A percentile compares a stretch with the other conserved stretches of the same genome.
Evolutionary conservation across 92 coral and sea anemone species (phyloP).

Genomic region (Bergia puertoricense): DNA sequence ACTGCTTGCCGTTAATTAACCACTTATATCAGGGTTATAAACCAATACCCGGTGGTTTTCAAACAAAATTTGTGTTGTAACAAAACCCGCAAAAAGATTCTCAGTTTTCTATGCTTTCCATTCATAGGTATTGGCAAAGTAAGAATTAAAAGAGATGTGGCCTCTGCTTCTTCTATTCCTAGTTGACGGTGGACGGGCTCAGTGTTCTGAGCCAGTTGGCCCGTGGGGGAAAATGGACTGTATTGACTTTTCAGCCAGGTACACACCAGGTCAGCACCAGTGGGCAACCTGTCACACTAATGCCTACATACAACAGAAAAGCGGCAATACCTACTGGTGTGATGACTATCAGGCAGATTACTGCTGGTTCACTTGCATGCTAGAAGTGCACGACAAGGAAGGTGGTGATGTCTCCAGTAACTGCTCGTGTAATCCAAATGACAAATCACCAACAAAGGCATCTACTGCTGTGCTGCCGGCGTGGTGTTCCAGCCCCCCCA

Average conservation of each 20-base stretch:
- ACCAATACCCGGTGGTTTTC: no score
- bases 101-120: no score
- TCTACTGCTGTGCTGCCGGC: conserved; percentile 17
- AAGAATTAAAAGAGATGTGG: neutral
- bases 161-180: neutral
- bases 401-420: conserved; percentile 46
- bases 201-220: conserved; percentile 61
- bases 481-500: conserved; percentile 54
- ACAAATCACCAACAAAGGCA: neutral
- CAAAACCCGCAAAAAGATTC: no score
- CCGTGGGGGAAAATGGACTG: conserved; percentile 33
- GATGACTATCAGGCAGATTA: conserved; percentile 30
- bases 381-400: conserved; percentile 57
- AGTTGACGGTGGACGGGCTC: conserved; percentile 4
- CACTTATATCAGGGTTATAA: no score
- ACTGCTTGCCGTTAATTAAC: no score
- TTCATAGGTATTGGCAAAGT: neutral
- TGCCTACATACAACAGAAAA: conserved; percentile 61
- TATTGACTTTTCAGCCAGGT: conserved; percentile 2
- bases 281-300: conserved; percentile 73
- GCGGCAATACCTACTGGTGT: conserved; percentile 48
- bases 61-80: no score
- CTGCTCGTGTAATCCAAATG: conserved; percentile 5
- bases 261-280: conserved; percentile 55
- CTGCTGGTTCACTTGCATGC: conserved; percentile 80